These are phyloP conservation scores for Sapajus apella DNA, from an alignment of 2,113 vertebrate genomes.

Conservation along the genomic window DNA sequence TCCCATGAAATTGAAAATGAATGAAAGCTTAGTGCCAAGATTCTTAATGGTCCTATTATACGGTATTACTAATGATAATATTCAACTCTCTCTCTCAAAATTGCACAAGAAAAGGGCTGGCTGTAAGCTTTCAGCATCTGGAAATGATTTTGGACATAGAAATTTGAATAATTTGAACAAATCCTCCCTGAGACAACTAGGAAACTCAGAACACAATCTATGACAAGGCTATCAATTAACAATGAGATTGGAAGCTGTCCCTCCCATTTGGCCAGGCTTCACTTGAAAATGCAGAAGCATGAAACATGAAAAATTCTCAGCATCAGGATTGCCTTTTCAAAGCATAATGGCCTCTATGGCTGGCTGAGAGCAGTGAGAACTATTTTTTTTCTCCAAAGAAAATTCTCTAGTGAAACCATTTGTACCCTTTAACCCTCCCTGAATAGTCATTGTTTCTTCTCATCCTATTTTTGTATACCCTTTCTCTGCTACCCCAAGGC, in stretches of 20 bases:
- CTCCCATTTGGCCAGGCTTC: not conserved
- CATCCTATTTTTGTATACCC: not conserved
- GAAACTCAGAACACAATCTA: slow-evolving; percentile 30
- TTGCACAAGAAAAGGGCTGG: slow-evolving; percentile 14
- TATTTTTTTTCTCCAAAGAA: not conserved
- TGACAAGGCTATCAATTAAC: not conserved
- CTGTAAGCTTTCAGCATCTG: slow-evolving; percentile 25
- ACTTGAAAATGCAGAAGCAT: not conserved
- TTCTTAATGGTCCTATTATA: slow-evolving; percentile 57
- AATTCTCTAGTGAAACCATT: not conserved
- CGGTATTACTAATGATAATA: slow-evolving; percentile 57
- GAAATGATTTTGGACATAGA: slow-evolving; percentile 36
- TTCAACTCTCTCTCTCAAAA: slow-evolving; percentile 44
- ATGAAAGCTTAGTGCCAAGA: slow-evolving; percentile 52
- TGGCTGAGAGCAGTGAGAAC: not conserved
- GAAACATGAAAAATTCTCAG: not conserved
- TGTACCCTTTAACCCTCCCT: not conserved
- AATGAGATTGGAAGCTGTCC: not conserved
- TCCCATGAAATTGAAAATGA: slow-evolving; percentile 15
- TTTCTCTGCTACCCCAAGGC: not conserved
- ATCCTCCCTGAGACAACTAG: slow-evolving; percentile 49
- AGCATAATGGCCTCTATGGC: not conserved
- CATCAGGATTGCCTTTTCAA: not conserved
- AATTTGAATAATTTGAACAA: slow-evolving; percentile 52
- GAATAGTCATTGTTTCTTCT: not conserved